A percentile compares a stretch with the other conserved stretches of the same genome.
Conservation (phyloP, 2,888 invertebrate genomes). For the Amphipoea oculea region DNA sequence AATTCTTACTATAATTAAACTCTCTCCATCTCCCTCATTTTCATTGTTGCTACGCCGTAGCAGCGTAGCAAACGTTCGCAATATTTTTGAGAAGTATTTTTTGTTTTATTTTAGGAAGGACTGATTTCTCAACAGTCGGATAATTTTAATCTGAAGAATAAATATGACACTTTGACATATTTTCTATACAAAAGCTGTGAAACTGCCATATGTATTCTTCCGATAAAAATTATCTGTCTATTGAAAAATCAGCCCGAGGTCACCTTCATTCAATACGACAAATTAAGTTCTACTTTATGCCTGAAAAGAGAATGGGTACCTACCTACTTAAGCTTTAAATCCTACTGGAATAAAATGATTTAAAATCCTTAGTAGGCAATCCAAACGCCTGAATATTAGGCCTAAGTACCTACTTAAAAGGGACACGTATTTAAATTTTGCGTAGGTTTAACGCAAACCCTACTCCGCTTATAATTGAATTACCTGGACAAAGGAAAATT, state of each 20-base stretch:
- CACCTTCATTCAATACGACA: background rate
- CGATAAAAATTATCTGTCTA: background rate
- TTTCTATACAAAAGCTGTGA: background rate
- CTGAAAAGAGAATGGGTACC: background rate
- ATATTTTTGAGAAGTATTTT: too few species aligned
- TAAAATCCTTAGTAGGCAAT: background rate
- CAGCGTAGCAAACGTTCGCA: background rate
- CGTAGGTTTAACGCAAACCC: conserved; percentile 28
- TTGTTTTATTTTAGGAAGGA: too few species aligned
- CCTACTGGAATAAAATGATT: background rate
- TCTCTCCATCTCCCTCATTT: background rate
- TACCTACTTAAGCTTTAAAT: background rate
- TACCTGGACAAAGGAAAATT: conserved; percentile 38
- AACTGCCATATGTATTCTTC: background rate
- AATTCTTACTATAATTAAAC: background rate
- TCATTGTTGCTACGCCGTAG: conserved; percentile 6
- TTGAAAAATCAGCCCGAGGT: background rate
- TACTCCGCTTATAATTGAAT: conserved; percentile 29
- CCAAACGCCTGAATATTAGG: conserved; percentile 19
- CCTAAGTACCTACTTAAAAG: conserved; percentile 14
- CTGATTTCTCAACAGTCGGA: too few species aligned
- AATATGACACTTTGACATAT: background rate
- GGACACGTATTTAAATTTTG: conserved; percentile 48
- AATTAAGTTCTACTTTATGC: background rate
- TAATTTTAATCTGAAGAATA: background rate